Base-by-base conservation (phyloP, 1,140 invertebrate genomes). In the Anoplophora glabripennis region DNA sequence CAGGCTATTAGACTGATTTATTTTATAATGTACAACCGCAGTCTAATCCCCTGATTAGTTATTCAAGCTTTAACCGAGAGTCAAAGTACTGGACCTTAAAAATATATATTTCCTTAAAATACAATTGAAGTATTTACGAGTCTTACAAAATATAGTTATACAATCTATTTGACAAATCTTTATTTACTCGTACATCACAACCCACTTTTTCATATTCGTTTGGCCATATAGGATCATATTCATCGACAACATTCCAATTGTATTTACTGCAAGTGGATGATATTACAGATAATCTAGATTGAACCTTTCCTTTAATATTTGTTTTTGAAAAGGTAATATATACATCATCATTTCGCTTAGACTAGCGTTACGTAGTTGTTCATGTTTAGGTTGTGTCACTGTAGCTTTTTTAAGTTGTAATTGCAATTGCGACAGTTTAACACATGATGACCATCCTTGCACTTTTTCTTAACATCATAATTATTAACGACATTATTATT, bases 201-300 rank as follows among this genome's bases (percentile, higher is more conserved):
- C n/a, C 87, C 41, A 96, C 86, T 78, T 96, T 96, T 73, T 98
- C 94, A 78, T 98, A 98, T 76, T 98, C 95, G 79, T 98, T 98
- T 5, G 96, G 95, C 86, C 91, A 93, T 68, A 92, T 78, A 0
- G 96, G 95, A 79, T 98, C 93, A 80, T 99, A 99, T 76, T 98
- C 96, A 69, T 88, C 93, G 17, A 85, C 81, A 44, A 94, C 84
- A 77, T 90, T 87, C 90, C 90, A 93, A 65, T 93, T 89, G 67
- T 86, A 86, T 75, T 91, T 61, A 1, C 72, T 56, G 38, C 63
- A 65, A 28, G 62, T 52, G n/a, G 51, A 11, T 46, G 63, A 53
- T 21, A 72, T 56, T n/a, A 71, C 66, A 11, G 71, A 66, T 14
- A 68, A 49, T 18, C 61, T 47, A 10, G 63, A 55, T 41, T 74